Conservation (phyloP, 2,113 vertebrate genomes). For the Xenus cinereus region DNA sequence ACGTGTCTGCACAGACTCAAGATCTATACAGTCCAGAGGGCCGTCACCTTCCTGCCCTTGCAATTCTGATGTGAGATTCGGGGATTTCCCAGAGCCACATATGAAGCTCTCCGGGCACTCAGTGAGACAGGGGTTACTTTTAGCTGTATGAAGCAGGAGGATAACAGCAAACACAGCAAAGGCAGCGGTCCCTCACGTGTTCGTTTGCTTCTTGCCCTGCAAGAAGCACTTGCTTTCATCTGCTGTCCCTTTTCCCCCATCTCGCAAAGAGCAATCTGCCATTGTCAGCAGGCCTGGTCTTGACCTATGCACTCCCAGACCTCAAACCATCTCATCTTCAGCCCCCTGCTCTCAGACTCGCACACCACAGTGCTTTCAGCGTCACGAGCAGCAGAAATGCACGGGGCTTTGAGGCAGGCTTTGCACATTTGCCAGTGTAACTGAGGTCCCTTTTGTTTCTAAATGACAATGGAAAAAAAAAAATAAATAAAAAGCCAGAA, state of each 20-base stretch:
- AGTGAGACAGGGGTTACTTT: not conserved
- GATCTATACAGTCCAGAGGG: accelerated
- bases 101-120: not conserved
- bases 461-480: not conserved
- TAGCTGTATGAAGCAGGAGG: not conserved
- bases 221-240: not conserved
- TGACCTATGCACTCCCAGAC: not conserved
- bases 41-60: not conserved
- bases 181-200: accelerated
- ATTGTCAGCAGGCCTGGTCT: not conserved
- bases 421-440: not conserved
- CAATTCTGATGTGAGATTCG: not conserved
- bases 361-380: not conserved
- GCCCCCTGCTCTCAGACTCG: not conserved
- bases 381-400: not conserved
- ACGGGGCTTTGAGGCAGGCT: not conserved
- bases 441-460: not conserved
- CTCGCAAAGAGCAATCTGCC: not conserved
- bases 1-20: not conserved
- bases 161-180: not conserved
- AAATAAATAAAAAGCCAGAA: not conserved
- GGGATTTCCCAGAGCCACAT: not conserved
- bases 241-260: not conserved
- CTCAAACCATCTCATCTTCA: not conserved
- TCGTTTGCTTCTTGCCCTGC: not conserved